A percentile compares a stretch with the other conserved stretches of the same genome.
phyloP scores from a whole-genome alignment of 2,888 invertebrate species.

The Morpho helenor region DNA sequence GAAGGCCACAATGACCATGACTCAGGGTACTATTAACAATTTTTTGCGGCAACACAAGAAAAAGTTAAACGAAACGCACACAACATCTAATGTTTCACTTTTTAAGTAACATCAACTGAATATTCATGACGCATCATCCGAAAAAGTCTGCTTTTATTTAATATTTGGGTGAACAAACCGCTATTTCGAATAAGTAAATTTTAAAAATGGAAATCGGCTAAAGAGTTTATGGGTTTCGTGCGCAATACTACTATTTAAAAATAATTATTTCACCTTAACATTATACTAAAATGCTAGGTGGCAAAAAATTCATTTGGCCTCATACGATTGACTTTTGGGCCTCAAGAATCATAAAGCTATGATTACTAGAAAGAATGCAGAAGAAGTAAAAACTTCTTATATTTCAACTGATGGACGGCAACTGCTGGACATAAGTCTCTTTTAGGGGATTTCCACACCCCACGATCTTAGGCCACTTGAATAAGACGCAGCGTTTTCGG shows the following conservation, averaged over 20 bases:
- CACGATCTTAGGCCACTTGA: too few species aligned
- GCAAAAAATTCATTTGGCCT: too few species aligned
- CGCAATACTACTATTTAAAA: background rate
- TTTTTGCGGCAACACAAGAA: slow-evolving; percentile 50
- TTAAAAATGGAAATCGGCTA: background rate
- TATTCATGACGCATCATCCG: slow-evolving; percentile 10
- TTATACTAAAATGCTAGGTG: too few species aligned
- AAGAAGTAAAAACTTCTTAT: too few species aligned
- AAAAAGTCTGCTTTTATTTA: slow-evolving; percentile 5
- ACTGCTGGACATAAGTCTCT: too few species aligned
- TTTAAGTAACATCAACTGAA: slow-evolving; percentile 12
- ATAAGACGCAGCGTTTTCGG: too few species aligned
- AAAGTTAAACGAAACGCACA: slow-evolving; percentile 30
- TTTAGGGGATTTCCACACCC: too few species aligned
- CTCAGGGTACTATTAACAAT: slow-evolving; percentile 55
- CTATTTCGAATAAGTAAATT: background rate
- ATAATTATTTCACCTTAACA: too few species aligned
- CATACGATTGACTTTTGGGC: too few species aligned
- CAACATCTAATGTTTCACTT: slow-evolving; percentile 9
- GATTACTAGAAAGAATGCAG: too few species aligned
- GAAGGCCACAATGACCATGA: slow-evolving; percentile 61
- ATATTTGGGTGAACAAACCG: slow-evolving; percentile 3
- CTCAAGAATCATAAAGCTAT: too few species aligned
- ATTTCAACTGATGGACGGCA: too few species aligned
- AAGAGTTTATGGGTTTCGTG: background rate